Percentiles rank a stretch among this genome's conserved stretches.
phyloP scores from a whole-genome alignment of 2,113 vertebrate species.

The Rhea americana region DNA sequence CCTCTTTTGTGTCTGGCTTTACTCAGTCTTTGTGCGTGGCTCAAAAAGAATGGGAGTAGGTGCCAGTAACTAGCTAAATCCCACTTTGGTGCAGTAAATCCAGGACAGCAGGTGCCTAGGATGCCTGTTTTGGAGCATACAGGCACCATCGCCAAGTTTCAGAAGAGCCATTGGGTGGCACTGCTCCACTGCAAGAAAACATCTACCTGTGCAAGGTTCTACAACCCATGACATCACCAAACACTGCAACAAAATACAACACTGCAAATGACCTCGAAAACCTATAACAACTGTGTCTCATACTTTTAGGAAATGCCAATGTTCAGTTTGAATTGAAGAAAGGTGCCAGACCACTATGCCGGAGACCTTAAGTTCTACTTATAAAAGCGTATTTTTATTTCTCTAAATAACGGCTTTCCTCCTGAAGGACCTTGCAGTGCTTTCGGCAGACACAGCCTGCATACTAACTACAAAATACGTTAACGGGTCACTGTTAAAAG shows the following conservation, averaged over 20 bases:
- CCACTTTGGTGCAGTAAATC: background rate
- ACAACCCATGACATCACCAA: background rate
- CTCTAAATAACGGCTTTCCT: background rate
- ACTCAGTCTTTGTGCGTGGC: background rate
- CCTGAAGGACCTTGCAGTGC: background rate
- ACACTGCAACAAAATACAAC: background rate
- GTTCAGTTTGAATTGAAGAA: background rate
- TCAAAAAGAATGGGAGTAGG: background rate
- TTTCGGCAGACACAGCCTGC: background rate
- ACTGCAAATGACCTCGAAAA: background rate
- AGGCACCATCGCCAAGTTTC: background rate
- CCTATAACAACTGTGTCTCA: background rate
- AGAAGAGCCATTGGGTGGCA: constrained; percentile 63
- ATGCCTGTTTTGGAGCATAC: background rate
- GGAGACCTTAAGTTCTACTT: background rate
- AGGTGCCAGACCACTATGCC: background rate
- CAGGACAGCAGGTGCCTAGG: background rate
- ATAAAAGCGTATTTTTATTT: background rate
- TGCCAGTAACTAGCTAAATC: background rate
- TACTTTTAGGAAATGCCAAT: background rate
- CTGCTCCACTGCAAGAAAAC: constrained; percentile 1
- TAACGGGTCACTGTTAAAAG: background rate
- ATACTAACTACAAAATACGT: background rate
- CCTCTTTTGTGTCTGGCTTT: background rate
- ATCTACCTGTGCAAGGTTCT: background rate